phyloP scores from a whole-genome alignment of 2,888 invertebrate genomes.

The Polylopha cassiicola region DNA sequence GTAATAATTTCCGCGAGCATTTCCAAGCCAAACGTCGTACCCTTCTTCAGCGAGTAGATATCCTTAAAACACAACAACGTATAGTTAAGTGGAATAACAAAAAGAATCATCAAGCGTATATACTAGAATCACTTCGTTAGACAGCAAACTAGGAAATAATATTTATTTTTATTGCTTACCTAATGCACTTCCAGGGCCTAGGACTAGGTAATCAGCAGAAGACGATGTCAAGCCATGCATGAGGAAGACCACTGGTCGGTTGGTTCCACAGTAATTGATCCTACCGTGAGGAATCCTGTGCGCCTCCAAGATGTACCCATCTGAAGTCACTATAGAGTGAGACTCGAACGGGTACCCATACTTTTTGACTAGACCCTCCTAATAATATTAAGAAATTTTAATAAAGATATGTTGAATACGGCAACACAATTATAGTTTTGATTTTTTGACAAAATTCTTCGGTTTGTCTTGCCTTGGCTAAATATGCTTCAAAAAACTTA shows the following conservation, averaged over 20 bases:
- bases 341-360: slow-evolving; percentile 37
- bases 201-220: slow-evolving; percentile 34
- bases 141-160: too few relatives aligned
- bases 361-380: too few relatives aligned
- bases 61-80: slow-evolving; percentile 58
- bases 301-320: slow-evolving; percentile 51
- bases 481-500: too few relatives aligned
- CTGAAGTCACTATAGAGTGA: slow-evolving; percentile 38
- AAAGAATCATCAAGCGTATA: too few relatives aligned
- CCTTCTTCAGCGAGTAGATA: slow-evolving; percentile 81
- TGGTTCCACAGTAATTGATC: slow-evolving; percentile 14
- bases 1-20: slow-evolving; percentile 86
- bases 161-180: too few relatives aligned
- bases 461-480: too few relatives aligned
- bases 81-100: too few relatives aligned
- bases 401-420: too few relatives aligned
- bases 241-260: slow-evolving; percentile 44
- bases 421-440: too few relatives aligned
- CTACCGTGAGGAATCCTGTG: slow-evolving; percentile 47
- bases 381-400: too few relatives aligned
- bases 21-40: slow-evolving; percentile 89
- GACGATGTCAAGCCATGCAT: slow-evolving; percentile 49
- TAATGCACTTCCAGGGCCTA: slow-evolving; percentile 39
- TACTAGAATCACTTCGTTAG: too few relatives aligned
- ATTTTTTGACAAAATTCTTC: too few relatives aligned